Percentiles rank a stretch among this genome's conserved stretches.
These are phyloP conservation scores for Musca vetustissima DNA, from an alignment of 1,140 invertebrate genomes.

Conservation along the genomic window DNA sequence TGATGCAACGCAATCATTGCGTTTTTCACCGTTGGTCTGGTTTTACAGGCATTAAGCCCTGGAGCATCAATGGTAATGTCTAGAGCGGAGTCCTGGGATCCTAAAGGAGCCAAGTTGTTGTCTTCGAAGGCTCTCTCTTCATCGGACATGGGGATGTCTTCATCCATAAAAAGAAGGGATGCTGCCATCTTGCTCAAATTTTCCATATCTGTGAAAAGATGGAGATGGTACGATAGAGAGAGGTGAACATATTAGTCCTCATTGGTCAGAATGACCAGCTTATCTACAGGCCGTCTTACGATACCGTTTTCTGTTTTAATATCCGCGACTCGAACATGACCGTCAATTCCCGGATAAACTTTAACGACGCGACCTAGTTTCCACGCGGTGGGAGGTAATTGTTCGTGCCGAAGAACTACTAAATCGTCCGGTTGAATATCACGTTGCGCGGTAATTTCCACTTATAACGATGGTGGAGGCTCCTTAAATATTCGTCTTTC, in stretches of 20 bases:
- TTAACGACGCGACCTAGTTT: conserved; percentile 42
- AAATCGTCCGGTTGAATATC: conserved; percentile 16
- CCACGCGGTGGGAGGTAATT: conserved; percentile 51
- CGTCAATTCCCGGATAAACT: conserved; percentile 45
- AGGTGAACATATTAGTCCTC: not conserved
- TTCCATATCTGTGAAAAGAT: too few species aligned
- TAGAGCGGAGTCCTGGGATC: not conserved
- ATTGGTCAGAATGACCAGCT: not conserved
- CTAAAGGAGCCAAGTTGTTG: too few species aligned
- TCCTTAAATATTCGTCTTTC: not conserved
- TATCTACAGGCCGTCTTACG: not conserved
- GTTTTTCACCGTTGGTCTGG: too few species aligned
- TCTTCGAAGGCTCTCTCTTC: too few species aligned
- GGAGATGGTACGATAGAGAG: not conserved
- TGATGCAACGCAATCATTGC: too few species aligned
- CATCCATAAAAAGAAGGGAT: too few species aligned
- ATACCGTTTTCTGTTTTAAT: conserved; percentile 39
- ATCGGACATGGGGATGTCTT: too few species aligned
- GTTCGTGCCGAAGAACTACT: conserved; percentile 47
- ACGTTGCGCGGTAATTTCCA: not conserved
- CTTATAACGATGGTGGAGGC: not conserved
- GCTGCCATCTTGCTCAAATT: too few species aligned
- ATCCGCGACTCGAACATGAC: conserved; percentile 39
- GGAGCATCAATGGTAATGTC: too few species aligned
- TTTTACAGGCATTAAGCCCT: too few species aligned